Percentiles rank a stretch among this genome's conserved stretches.
Conservation (phyloP, 2,113 vertebrate genomes). For the Arizona elegans region DNA sequence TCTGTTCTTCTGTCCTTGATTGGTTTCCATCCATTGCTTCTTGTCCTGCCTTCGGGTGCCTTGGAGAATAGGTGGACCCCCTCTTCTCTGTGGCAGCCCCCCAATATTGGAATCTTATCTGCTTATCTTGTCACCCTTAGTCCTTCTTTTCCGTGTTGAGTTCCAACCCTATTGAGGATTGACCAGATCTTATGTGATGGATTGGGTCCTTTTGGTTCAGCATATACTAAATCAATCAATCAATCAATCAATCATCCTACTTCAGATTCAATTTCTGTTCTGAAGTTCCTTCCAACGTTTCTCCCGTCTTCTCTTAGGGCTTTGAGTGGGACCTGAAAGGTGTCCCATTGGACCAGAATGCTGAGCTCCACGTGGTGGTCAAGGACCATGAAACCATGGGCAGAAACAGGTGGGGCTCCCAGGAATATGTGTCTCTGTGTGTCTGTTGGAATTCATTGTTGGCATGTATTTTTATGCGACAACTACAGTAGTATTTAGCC, state of each 20-base stretch:
- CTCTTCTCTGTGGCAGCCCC: background rate
- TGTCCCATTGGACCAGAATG: conserved; percentile 78
- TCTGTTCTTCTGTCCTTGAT: background rate
- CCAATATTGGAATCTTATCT: background rate
- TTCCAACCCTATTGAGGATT: background rate
- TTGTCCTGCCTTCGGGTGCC: background rate
- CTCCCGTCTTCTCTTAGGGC: conserved; percentile 66
- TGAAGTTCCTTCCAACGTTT: accelerated
- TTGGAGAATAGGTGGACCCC: background rate
- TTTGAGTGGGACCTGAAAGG: conserved; percentile 98
- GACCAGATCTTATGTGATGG: background rate
- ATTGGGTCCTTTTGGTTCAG: background rate
- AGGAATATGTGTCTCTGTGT: background rate
- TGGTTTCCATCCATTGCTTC: no score
- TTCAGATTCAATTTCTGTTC: background rate
- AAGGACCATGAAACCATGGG: conserved; percentile 97
- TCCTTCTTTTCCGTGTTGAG: background rate
- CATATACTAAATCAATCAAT: background rate
- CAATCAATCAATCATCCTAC: background rate
- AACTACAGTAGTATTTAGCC: no score
- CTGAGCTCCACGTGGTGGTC: conserved; percentile 87
- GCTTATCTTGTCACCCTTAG: background rate
- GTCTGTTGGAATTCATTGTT: background rate
- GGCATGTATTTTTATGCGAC: no score
- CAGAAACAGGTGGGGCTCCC: conserved; percentile 82